Conservation (phyloP, 2,888 invertebrate genomes). For the Lypha dubia region DNA sequence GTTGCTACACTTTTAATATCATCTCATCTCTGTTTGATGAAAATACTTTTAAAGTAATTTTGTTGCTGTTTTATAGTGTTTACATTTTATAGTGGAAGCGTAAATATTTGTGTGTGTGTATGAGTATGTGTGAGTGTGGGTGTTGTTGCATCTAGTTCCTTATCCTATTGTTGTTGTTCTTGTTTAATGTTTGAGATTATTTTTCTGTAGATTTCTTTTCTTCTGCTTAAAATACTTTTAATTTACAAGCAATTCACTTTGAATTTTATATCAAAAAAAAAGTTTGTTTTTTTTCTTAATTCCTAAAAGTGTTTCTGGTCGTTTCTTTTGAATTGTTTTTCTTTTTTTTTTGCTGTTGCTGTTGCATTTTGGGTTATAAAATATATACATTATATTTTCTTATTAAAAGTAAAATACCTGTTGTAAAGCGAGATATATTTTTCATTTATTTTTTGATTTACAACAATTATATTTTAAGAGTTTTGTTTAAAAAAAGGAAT, state of each 20-base stretch:
- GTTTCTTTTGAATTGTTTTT: background rate
- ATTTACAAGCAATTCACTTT: constrained; percentile 74
- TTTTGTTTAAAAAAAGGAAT: background rate
- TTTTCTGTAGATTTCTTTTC: constrained; percentile 52
- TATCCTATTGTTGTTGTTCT: constrained; percentile 1
- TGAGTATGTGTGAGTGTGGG: background rate
- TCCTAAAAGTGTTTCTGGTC: constrained; percentile 44
- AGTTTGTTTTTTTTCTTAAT: constrained; percentile 32
- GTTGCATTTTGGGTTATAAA: background rate
- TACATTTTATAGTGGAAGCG: background rate
- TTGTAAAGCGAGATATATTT: constrained; percentile 33
- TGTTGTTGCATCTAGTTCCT: constrained; percentile 29
- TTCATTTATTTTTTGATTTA: constrained; percentile 22
- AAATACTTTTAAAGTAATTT: constrained; percentile 56
- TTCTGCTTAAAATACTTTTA: constrained; percentile 65
- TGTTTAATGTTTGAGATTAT: constrained; percentile 21
- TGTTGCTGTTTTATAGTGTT: constrained; percentile 20
- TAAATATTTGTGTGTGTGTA: background rate
- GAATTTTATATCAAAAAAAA: constrained; percentile 55
- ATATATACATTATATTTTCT: constrained; percentile 10
- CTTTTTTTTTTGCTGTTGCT: background rate
- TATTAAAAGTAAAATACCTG: constrained; percentile 48
- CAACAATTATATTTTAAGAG: constrained; percentile 19
- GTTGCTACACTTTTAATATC: constrained; percentile 68
- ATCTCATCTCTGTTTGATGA: constrained; percentile 51